These are phyloP conservation scores for Ageneiosus marmoratus DNA, from an alignment of 2,113 vertebrate species.

Conservation along the genomic window DNA sequence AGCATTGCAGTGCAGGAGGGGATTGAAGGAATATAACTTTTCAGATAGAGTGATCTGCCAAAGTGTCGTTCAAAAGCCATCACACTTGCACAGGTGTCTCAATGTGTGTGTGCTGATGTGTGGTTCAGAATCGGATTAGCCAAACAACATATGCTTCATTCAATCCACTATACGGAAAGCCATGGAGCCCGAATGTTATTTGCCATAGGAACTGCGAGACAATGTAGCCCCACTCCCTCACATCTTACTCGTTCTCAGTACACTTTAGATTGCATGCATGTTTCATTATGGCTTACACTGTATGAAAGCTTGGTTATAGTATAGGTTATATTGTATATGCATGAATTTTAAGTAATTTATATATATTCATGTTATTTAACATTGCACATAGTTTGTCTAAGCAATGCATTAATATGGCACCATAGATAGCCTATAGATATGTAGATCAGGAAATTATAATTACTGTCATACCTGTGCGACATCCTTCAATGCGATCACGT, in stretches of 20 bases:
- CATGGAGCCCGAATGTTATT: constrained; percentile 43
- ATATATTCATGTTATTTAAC: not conserved
- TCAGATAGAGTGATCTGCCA: not conserved
- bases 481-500: constrained; percentile 27
- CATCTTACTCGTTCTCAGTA: not conserved
- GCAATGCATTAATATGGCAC: not conserved
- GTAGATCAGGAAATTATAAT: not conserved
- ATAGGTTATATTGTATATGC: not conserved
- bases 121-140: not conserved
- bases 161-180: constrained; percentile 17
- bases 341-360: not conserved
- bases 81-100: not conserved
- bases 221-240: constrained; percentile 42
- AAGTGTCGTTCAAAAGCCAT: not conserved
- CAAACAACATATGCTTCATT: not conserved
- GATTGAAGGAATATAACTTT: not conserved
- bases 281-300: not conserved
- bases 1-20: not conserved
- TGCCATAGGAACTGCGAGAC: constrained; percentile 57
- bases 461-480: constrained; percentile 54
- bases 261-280: not conserved
- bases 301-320: not conserved
- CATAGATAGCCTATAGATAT: not conserved
- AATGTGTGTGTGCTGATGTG: constrained; percentile 15
- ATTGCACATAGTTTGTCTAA: not conserved